These are phyloP conservation scores for Leptosomus discolor DNA, from an alignment of 2,113 vertebrate genomes.

Conservation along the genomic window DNA sequence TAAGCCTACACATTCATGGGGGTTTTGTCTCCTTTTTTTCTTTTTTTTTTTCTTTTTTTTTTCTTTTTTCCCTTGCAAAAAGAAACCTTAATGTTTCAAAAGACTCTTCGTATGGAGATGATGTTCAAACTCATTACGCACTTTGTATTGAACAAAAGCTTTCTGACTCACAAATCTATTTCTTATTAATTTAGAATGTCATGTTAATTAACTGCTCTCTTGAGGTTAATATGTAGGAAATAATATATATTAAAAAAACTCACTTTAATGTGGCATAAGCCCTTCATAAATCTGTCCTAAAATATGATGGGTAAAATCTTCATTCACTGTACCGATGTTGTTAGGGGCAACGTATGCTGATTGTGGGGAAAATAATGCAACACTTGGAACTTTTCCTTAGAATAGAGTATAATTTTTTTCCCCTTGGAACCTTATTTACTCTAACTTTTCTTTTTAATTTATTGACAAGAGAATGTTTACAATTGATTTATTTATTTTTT, in stretches of 20 bases:
- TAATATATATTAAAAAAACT: neutral
- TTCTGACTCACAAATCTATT: neutral
- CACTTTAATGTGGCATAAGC: neutral
- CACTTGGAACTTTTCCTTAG: neutral
- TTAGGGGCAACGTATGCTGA: neutral
- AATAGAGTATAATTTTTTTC: neutral
- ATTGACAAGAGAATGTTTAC: neutral
- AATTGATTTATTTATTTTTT: neutral
- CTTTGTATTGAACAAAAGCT: neutral
- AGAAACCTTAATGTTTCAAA: neutral
- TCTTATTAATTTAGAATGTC: slow-evolving; percentile 2
- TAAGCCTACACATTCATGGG: neutral
- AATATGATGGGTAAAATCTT: neutral
- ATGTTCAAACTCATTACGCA: neutral
- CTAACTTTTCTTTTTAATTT: neutral
- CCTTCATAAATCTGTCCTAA: neutral
- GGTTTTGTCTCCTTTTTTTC: neutral
- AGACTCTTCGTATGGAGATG: neutral
- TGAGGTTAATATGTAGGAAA: neutral
- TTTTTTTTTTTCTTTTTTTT: neutral
- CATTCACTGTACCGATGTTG: neutral
- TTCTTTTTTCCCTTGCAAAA: neutral
- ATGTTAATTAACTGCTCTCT: neutral
- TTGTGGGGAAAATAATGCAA: neutral
- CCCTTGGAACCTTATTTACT: neutral